Base-by-base conservation (phyloP, 2,113 vertebrate genomes). In the Stercorarius parasiticus region DNA sequence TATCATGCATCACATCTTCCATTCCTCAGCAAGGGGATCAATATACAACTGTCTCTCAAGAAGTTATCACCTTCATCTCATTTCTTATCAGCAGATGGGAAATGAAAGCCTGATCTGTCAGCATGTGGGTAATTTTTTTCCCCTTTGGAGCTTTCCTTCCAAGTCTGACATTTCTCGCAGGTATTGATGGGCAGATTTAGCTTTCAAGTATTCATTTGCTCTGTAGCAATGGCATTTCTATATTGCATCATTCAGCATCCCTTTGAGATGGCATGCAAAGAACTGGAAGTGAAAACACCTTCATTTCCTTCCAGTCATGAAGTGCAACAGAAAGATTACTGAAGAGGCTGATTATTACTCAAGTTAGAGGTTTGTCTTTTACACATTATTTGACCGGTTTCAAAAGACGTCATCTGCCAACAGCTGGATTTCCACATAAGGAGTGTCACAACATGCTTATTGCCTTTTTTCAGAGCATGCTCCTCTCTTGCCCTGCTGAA, bases 51-150 rank as follows among this genome's bases (percentile, higher is more conserved):
- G 1, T 78, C 76, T 96, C 38, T 95, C 82, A 93, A 83, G 71
- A 18, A 88, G 36, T 58, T 90, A 86, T 86, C 86, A 73, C 86
- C 49, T 89, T 93, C 43, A 69, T 91, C 86, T 94, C 40, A 34
- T 76, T 91, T 95, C 87, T 93, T 66, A 52, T 71, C 47, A 47
- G 73, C 67, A 89, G 66, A 89, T 70, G 50, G 77, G 61, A 91
- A 93, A 91, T 52, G 47, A 94, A 94, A 94, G 73, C 25, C 49
- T 69, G 19, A 89, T 93, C 93, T 93, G 52, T 95, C 95, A 96
- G 42, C 70, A 69, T 6, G 27, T 20, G 25, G 65, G 36, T 87
- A 89, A 61, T 72, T 52, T 80, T 87, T 62, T 95, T 92, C 14
- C 67, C 52, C 45, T 87, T 82, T 76, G 53, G 81, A 91, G 12